phyloP scores from a whole-genome alignment of 2,113 vertebrate genomes.

The Pollachius pollachius region DNA sequence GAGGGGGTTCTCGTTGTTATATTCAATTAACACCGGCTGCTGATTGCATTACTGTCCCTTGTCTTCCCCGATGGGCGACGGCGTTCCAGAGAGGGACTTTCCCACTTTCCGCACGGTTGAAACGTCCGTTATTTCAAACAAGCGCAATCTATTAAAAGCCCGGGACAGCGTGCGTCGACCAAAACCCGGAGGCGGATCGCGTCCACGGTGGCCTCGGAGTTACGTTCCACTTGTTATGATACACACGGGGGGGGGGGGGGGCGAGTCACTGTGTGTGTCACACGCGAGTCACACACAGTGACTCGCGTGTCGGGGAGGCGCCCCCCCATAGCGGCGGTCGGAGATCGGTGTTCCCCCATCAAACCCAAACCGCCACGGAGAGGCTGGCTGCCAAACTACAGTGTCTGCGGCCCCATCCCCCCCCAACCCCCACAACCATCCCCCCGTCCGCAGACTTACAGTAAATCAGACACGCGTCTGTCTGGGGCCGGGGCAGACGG shows the following conservation, averaged over 20 bases:
- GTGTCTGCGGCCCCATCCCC: too few relatives aligned
- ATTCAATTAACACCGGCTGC: constrained; percentile 18
- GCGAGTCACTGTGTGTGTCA: neutral
- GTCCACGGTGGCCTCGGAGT: constrained; percentile 55
- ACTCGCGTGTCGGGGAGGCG: too few relatives aligned
- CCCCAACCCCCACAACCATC: neutral
- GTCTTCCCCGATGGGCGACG: constrained; percentile 39
- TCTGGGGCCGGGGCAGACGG: too few relatives aligned
- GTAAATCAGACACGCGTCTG: too few relatives aligned
- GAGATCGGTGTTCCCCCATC: too few relatives aligned
- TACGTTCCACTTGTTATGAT: constrained; percentile 53
- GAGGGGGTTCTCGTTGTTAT: constrained; percentile 14
- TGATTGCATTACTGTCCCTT: constrained; percentile 20
- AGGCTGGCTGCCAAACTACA: neutral
- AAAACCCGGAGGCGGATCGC: constrained; percentile 43
- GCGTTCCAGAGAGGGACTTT: neutral
- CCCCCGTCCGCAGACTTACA: too few relatives aligned
- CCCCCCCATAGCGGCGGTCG: too few relatives aligned
- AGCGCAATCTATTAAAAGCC: constrained; percentile 45
- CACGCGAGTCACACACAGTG: too few relatives aligned
- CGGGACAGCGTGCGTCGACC: constrained; percentile 41
- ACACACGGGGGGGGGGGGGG: constrained; percentile 17
- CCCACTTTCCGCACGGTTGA: neutral
- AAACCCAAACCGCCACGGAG: constrained; percentile 17
- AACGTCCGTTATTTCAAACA: neutral